Base-by-base conservation (phyloP, 2,888 invertebrate genomes). In the Microctonus brassicae region DNA sequence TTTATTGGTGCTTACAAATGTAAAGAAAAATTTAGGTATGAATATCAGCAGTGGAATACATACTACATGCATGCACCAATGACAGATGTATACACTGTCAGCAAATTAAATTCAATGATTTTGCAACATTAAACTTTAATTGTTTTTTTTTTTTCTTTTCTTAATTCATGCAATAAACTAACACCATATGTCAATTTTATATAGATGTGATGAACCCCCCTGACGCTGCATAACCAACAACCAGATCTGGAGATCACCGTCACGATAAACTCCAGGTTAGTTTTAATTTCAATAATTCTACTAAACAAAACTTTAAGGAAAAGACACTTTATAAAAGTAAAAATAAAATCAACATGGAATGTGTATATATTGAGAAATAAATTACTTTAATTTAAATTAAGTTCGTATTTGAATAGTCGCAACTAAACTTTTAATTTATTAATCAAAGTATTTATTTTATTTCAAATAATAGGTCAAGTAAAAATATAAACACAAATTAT, bases 101-200 rank as follows among this genome's bases (percentile, higher is more conserved):
- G 55, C 52, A 69, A 71, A 78, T 78, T 76, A 76, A 73, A 75
- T 69, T 68, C 52, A 39, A 75, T 78, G 76, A 78, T 77, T 75
- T 63, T 72, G 70, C 74, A 64, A 72, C 61, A 69, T 47, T 62
- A 33, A 33, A 11, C 42, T 22, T 55, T n/a, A 36, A 29, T 34
- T 33, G 60, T 47, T 52, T 22, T 24, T 9, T 24, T 9, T 33
- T 58, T 26, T 71, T 68, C 34, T 57, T 62, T 55, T 58, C 33
- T 39, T 24, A 34, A 5, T 26, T 42, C 20, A n/a, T n/a, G n/a
- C 26, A 64, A 34, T 58, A 22, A n/a, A n/a, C n/a, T n/a, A n/a
- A n/a, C 47, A 67, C 42, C 22, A 47, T 47, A 47, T 47, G 47
- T 7, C 3, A 42, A 4, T 4, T 47, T 6, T 17, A 47, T 17